These are phyloP conservation scores for Centruroides sculpturatus DNA, from an alignment of 1,140 invertebrate genomes.

Conservation along the genomic window DNA sequence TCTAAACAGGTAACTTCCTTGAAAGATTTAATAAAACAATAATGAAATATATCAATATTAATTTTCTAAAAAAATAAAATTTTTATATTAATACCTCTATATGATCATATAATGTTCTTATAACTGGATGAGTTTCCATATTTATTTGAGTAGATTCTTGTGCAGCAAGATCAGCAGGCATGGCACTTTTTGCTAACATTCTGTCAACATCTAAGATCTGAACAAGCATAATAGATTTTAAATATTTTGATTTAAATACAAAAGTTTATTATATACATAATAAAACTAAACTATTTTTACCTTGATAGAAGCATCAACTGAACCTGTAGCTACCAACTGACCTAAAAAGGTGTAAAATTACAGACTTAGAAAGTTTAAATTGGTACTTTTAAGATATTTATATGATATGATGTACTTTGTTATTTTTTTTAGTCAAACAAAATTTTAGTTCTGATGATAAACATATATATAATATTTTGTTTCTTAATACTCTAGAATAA, in stretches of 20 bases:
- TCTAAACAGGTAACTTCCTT: slow-evolving; percentile 87
- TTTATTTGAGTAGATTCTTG: slow-evolving; percentile 41
- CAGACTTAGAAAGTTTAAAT: too few species aligned
- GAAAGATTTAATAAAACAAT: slow-evolving; percentile 1
- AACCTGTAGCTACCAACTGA: slow-evolving; percentile 92
- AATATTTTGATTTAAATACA: too few species aligned
- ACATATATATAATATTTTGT: too few species aligned
- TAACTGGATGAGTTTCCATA: slow-evolving; percentile 91
- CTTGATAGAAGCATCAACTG: slow-evolving; percentile 95
- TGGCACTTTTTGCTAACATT: slow-evolving; percentile 75
- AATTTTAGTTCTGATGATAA: too few species aligned
- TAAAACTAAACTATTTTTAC: slow-evolving; percentile 27
- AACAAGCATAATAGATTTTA: not conserved
- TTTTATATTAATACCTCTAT: slow-evolving; percentile 42
- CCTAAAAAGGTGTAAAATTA: slow-evolving; percentile 29
- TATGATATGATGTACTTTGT: too few species aligned
- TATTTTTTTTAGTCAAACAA: too few species aligned
- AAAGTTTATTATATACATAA: too few species aligned
- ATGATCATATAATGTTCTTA: slow-evolving; percentile 96
- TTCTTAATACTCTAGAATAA: too few species aligned
- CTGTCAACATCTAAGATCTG: slow-evolving; percentile 91
- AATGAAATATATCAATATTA: too few species aligned
- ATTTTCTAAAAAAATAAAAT: not conserved
- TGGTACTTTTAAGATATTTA: too few species aligned
- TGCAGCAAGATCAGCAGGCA: slow-evolving; percentile 24